These are phyloP conservation scores for Amblyteles armatorius DNA, from an alignment of 2,888 invertebrate species.

Conservation along the genomic window DNA sequence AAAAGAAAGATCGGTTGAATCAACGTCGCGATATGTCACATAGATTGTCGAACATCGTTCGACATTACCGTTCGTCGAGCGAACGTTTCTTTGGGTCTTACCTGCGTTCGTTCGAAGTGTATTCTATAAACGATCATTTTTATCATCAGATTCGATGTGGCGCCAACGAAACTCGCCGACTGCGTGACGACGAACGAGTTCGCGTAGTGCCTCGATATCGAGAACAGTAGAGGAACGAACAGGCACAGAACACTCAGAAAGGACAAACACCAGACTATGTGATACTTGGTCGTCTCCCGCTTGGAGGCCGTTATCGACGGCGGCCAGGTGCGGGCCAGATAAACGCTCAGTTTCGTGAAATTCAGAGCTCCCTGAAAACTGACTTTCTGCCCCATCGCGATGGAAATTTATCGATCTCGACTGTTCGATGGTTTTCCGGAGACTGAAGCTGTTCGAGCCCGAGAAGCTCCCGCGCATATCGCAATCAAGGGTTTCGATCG, in stretches of 20 bases:
- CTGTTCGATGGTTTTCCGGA: conserved; percentile 1
- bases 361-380: conserved; percentile 46
- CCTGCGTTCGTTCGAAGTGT: background rate
- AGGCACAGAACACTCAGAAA: conserved; percentile 63
- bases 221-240: conserved; percentile 69
- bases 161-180: conserved; percentile 71
- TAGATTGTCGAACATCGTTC: background rate
- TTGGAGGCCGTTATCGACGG: conserved; percentile 45
- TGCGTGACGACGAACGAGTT: conserved; percentile 70
- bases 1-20: background rate
- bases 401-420: background rate
- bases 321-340: conserved; percentile 67
- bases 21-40: background rate
- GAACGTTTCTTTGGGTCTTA: background rate
- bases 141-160: conserved; percentile 69
- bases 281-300: conserved; percentile 59
- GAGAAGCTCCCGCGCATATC: background rate
- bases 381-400: background rate
- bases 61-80: background rate
- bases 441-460: conserved; percentile 1
- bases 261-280: conserved; percentile 72
- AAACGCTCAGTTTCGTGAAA: conserved; percentile 52
- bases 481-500: background rate
- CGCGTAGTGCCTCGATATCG: conserved; percentile 67
- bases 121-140: conserved; percentile 73